Percentiles rank a stretch among this genome's conserved stretches.
These are phyloP conservation scores for Cathartes aura DNA, from an alignment of 2,113 vertebrate species.

Conservation along the genomic window DNA sequence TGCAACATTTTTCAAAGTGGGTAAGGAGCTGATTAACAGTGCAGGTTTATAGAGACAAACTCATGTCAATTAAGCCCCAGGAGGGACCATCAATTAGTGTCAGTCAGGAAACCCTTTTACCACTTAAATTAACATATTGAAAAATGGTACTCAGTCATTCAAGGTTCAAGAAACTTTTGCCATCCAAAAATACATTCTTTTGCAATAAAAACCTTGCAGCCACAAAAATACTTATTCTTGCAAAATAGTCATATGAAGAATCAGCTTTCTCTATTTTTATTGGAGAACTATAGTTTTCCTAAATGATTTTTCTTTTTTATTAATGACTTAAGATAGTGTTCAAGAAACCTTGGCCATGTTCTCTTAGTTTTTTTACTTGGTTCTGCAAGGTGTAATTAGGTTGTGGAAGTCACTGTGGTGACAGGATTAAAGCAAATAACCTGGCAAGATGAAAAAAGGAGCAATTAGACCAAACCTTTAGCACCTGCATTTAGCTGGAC, in stretches of 20 bases:
- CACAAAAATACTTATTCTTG: neutral
- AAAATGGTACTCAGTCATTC: slow-evolving; percentile 21
- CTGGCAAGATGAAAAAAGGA: neutral
- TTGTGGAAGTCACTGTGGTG: neutral
- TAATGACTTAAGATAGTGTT: neutral
- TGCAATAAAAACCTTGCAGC: neutral
- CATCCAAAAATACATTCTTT: neutral
- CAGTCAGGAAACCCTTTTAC: slow-evolving; percentile 48
- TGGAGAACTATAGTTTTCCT: neutral
- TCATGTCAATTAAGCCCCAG: slow-evolving; percentile 60
- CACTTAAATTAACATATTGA: slow-evolving; percentile 42
- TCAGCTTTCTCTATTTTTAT: neutral
- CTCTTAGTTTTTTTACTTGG: neutral
- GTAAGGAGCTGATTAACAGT: slow-evolving; percentile 33
- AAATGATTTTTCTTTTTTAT: neutral
- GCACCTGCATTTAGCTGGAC: neutral
- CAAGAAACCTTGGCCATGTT: neutral
- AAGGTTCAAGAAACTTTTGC: neutral
- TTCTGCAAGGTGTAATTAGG: neutral
- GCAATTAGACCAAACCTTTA: neutral
- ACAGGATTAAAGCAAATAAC: neutral
- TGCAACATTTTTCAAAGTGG: slow-evolving; percentile 1
- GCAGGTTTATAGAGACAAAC: slow-evolving; percentile 46
- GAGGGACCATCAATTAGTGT: slow-evolving; percentile 66
- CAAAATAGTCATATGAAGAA: neutral